Percentiles rank a stretch among this genome's conserved stretches.
Evolutionary conservation across 2,113 vertebrate species (phyloP).

Genomic region (Coregonus clupeaformis): DNA sequence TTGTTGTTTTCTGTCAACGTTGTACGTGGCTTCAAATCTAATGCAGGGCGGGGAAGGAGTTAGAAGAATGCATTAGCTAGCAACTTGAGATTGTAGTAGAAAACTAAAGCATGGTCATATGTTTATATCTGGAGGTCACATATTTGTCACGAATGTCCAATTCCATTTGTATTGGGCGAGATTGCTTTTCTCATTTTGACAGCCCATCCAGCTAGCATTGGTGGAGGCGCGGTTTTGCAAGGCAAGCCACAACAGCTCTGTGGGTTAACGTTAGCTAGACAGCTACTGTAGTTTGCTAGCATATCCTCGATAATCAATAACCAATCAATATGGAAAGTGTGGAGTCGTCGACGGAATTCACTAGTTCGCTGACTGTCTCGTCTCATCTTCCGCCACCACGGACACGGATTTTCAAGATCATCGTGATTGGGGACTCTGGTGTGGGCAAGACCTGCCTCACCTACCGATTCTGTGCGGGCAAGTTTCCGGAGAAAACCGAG

Average conservation of each 20-base stretch:
- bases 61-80: neutral
- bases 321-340: constrained; percentile 66
- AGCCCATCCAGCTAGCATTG: neutral
- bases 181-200: neutral
- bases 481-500: constrained; percentile 92
- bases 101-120: neutral
- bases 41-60: constrained; percentile 15
- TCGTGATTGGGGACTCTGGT: constrained; percentile 95
- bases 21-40: constrained; percentile 56
- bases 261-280: neutral
- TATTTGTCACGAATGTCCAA: neutral
- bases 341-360: constrained; percentile 77
- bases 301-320: neutral
- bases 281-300: no score
- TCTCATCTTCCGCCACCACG: constrained; percentile 78
- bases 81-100: neutral
- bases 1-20: constrained; percentile 1
- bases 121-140: neutral
- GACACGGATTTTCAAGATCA: constrained; percentile 95
- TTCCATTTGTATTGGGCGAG: neutral
- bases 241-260: neutral
- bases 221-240: neutral
- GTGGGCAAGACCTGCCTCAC: constrained; percentile 97
- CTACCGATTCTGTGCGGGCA: constrained; percentile 92
- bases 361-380: constrained; percentile 66